Evolutionary conservation across 2,797 vertebrate species (phyloP), one percentile per base, ranked within the genome.

Genomic region (Artibeus jamaicensis): DNA sequence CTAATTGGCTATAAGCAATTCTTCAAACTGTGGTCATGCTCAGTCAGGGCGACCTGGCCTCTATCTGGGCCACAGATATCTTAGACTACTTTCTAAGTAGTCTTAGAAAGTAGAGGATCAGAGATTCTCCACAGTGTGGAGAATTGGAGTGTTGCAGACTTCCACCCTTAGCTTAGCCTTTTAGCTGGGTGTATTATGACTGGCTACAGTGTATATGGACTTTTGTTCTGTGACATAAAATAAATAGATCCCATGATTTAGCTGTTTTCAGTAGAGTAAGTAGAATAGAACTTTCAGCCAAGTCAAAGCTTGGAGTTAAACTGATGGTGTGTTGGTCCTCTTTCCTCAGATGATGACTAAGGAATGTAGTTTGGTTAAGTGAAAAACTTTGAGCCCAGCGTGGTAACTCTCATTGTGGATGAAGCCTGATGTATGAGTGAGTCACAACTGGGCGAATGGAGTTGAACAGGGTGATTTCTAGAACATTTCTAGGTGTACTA

Each of bases 1-100:
- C 0, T 92, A 90, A 78, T 46, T 94, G 29, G n/a, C 91, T 59
- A 89, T 94, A 91, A 94, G 21, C 70, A 93, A 12, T 88, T 95
- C 86, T 93, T 95, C 62, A 94, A 76, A 50, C 26, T n/a, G 14
- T 59, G 29, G 76, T 92, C 82, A 37, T 34, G 68, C 42, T 50
- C 50, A 93, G 81, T 2, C 4, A 2, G n/a, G 57, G 50, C 76
- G 83, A 21, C 65, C 92, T 91, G 81, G 48, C 93, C 73, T 92
- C 22, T 18, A 44, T 87, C 71, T 96, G 26, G 91, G 71, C 8
- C 2, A 65, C 2, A 3, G 62, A 67, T 73, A 50, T 67, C 92
- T 94, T 91, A 57, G 29, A 73, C 26, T 42, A 10, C 57, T 79
- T 50, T 42, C 22, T 55, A 84, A 89, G 4, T 42, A 42, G 39